Base-by-base conservation (phyloP, 2,797 vertebrate species). In the Dryobates pubescens region DNA sequence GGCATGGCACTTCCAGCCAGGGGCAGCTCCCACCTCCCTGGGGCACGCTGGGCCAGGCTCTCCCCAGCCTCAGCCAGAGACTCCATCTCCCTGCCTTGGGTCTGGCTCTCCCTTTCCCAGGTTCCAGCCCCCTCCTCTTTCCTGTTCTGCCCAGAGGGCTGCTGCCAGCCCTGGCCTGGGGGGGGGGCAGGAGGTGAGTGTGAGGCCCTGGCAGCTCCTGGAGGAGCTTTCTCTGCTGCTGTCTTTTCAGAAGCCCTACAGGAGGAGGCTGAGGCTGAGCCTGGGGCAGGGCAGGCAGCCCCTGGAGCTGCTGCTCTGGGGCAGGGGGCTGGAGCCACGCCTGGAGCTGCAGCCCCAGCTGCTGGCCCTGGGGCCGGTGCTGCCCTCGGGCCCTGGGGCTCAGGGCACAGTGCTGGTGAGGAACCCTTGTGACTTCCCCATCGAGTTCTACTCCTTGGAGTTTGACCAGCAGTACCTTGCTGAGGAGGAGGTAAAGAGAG, bases 361-460 rank as follows among this genome's bases (percentile, higher is more conserved):
- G 53, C 88, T 99, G 6, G 92, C 98, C 43, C 94, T 99, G 88
- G 98, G 97, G 8, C 98, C 99, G 0, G 74, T 98, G 84, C 95
- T 99, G 70, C 99, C 98, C 1, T 89, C 80, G 45, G 97, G 96
- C 45, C 6, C 17, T 9, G 98, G 98, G 2, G 83, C 88, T 0
- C 97, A 98, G 86, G 96, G 96, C 0, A 96, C 98, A 26, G 97
- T 99, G 87, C 88, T 94, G 4, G 98, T 99, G 80, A 98, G 67
- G 90, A 99, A 99, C 95, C 98, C 98, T 2, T 98, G 98, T 59
- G 85, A 96, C 45, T 99, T 99, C 78, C 98, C 99, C 26, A 86
- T 99, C 4, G 99, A 99, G 92, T 98, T 99, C 95, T 99, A 99
- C 95, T 99, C 97, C 0, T 67, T 99, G 94, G 99, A 99, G 73